phyloP scores from a whole-genome alignment of 2,888 invertebrate genomes.

The Oscheius sp. region DNA sequence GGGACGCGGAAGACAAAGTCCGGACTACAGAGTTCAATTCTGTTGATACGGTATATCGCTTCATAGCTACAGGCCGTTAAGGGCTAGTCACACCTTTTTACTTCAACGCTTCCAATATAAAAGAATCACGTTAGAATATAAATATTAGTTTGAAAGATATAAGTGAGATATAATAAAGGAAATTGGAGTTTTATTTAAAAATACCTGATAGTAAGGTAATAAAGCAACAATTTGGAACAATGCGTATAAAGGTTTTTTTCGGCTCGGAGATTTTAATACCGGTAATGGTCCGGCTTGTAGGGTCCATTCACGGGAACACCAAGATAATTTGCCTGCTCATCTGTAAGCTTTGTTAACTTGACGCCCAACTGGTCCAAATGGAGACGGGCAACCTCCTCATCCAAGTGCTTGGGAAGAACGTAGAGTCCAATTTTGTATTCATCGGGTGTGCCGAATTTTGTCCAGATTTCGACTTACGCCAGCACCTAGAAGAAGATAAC shows the following conservation, averaged over 20 bases:
- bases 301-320: constrained; percentile 88
- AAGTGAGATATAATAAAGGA: no score
- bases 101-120: no score
- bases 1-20: constrained; percentile 19
- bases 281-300: constrained; percentile 94
- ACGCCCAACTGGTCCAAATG: constrained; percentile 96
- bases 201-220: no score
- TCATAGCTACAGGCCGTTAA: no score
- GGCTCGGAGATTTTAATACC: constrained; percentile 81
- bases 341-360: constrained; percentile 86
- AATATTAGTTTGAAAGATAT: no score
- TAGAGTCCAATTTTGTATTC: constrained; percentile 87
- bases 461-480: constrained; percentile 96
- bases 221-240: no score
- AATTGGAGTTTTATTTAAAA: no score
- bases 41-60: no score
- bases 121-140: no score
- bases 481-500: constrained; percentile 72
- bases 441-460: constrained; percentile 77
- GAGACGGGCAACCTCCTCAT: constrained; percentile 82
- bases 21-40: constrained; percentile 17
- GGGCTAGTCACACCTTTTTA: no score
- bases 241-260: no score
- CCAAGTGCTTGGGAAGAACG: constrained; percentile 83
- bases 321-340: constrained; percentile 88